Percentiles rank a stretch among this genome's conserved stretches.
These are phyloP conservation scores for Nomada fucata DNA, from an alignment of 2,888 invertebrate genomes.

Conservation along the genomic window DNA sequence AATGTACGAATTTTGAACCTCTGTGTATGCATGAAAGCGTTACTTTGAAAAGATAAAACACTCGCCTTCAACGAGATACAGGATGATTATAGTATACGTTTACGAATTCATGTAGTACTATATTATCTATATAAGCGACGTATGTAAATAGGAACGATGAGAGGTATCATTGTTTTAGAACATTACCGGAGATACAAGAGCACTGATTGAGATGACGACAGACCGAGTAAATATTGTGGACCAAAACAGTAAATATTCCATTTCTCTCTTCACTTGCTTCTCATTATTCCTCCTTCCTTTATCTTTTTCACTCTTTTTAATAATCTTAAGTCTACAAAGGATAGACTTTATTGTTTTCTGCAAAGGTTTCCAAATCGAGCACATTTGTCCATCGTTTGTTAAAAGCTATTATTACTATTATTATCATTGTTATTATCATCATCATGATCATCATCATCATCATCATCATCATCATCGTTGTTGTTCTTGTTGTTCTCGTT, in stretches of 20 bases:
- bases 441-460: slow-evolving; percentile 32
- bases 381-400: slow-evolving; percentile 43
- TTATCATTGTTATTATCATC: slow-evolving; percentile 51
- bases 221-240: slow-evolving; percentile 31
- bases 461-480: slow-evolving; percentile 29
- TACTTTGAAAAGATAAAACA: slow-evolving; percentile 49
- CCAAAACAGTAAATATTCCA: slow-evolving; percentile 38
- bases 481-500: slow-evolving; percentile 25
- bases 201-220: slow-evolving; percentile 47
- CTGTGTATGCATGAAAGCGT: slow-evolving; percentile 26
- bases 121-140: slow-evolving; percentile 57
- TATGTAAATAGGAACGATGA: slow-evolving; percentile 68
- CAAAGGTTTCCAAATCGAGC: slow-evolving; percentile 48
- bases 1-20: slow-evolving; percentile 37
- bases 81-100: slow-evolving; percentile 18
- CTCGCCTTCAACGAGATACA: slow-evolving; percentile 39
- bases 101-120: slow-evolving; percentile 44
- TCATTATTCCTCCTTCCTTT: background rate
- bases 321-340: slow-evolving; percentile 56
- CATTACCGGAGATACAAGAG: slow-evolving; percentile 48
- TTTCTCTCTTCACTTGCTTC: background rate
- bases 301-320: background rate
- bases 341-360: slow-evolving; percentile 57
- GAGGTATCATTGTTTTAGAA: slow-evolving; percentile 65
- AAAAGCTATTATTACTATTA: slow-evolving; percentile 49